Conservation (phyloP, 2,888 invertebrate genomes). For the Drosophila lacicola region DNA sequence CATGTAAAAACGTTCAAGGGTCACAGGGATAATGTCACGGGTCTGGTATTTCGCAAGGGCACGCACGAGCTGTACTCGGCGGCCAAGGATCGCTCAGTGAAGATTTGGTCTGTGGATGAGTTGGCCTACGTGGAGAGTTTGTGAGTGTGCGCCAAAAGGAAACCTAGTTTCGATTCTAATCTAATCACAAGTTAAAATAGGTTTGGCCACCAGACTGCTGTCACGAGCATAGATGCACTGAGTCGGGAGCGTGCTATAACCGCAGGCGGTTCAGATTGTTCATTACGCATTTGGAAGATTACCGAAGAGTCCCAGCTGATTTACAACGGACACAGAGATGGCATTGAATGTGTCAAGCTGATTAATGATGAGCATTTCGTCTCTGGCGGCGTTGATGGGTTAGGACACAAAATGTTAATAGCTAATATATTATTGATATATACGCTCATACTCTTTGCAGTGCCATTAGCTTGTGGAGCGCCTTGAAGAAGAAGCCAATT, state of each 20-base stretch:
- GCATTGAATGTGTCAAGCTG: constrained; percentile 94
- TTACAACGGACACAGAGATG: constrained; percentile 93
- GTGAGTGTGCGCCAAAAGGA: constrained; percentile 82
- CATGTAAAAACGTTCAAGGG: constrained; percentile 92
- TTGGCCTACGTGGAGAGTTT: constrained; percentile 98
- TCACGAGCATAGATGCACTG: constrained; percentile 95
- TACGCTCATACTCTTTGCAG: constrained; percentile 68
- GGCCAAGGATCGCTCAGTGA: constrained; percentile 92
- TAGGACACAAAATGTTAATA: constrained; percentile 49
- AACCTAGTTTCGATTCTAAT: background rate
- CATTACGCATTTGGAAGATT: constrained; percentile 97
- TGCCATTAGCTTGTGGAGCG: constrained; percentile 92
- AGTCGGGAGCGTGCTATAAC: constrained; percentile 94
- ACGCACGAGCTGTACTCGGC: constrained; percentile 94
- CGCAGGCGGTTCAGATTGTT: constrained; percentile 94
- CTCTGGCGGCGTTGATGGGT: constrained; percentile 96
- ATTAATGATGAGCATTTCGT: constrained; percentile 97
- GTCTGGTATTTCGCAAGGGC: constrained; percentile 93
- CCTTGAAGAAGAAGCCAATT: constrained; percentile 94
- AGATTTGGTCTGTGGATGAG: constrained; percentile 98
- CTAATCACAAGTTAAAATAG: constrained; percentile 52
- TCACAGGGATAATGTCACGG: constrained; percentile 90
- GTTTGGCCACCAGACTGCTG: constrained; percentile 94
- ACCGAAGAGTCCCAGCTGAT: constrained; percentile 98
- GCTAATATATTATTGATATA: background rate